phyloP scores from a whole-genome alignment of 2,797 vertebrate genomes.

The Pteronotus mesoamericanus region DNA sequence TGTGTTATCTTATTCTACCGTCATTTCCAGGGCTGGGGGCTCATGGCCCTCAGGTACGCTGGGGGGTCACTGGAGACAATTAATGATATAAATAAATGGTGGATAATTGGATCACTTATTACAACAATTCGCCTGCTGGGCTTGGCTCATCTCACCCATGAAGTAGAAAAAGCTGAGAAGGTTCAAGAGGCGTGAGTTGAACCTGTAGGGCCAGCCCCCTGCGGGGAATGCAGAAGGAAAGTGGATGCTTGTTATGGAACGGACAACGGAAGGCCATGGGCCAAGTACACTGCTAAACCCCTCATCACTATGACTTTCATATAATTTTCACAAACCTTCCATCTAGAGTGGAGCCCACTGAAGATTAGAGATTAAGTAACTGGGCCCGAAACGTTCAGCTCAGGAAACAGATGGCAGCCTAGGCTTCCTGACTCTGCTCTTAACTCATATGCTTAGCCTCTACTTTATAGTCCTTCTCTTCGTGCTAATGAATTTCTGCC shows the following conservation, averaged over 20 bases:
- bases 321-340: not conserved
- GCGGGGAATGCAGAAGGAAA: no score
- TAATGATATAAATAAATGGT: not conserved
- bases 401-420: not conserved
- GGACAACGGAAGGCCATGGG: fast-evolving
- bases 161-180: not conserved
- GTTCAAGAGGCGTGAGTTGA: not conserved
- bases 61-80: not conserved
- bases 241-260: fast-evolving
- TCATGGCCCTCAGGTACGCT: not conserved
- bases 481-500: not conserved
- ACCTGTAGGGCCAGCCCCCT: fast-evolving
- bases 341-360: not conserved
- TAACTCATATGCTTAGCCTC: not conserved
- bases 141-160: not conserved
- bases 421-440: not conserved
- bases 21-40: not conserved
- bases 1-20: not conserved
- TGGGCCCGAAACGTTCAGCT: not conserved
- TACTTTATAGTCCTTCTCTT: not conserved
- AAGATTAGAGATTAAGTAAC: not conserved
- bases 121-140: not conserved
- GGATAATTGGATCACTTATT: not conserved
- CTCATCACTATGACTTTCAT: not conserved
- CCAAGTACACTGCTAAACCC: not conserved